Conservation (phyloP, 2,797 vertebrate genomes). For the Nyctibius grandis region DNA sequence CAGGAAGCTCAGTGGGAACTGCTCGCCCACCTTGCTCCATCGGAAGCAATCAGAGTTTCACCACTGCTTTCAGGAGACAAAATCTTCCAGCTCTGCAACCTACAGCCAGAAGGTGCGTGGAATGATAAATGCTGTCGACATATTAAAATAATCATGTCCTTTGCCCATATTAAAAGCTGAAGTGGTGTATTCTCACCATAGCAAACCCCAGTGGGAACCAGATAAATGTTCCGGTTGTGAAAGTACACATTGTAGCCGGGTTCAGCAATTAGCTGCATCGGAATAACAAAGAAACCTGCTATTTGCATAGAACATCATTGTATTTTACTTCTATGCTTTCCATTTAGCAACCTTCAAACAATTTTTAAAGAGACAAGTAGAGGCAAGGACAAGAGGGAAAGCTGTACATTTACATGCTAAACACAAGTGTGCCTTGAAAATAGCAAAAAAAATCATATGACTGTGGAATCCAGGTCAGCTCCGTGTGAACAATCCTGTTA, state of each 20-base stretch:
- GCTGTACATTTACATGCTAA: background rate
- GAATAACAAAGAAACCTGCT: constrained; percentile 41
- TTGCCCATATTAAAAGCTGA: background rate
- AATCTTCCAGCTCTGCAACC: background rate
- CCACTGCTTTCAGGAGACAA: background rate
- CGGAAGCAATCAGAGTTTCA: background rate
- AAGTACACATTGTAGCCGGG: background rate
- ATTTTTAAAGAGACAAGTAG: background rate
- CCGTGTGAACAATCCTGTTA: constrained; percentile 40
- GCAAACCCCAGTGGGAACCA: constrained; percentile 17
- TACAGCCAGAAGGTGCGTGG: background rate
- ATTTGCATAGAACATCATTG: constrained; percentile 51
- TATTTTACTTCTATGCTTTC: constrained; percentile 14
- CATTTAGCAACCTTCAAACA: constrained; percentile 14
- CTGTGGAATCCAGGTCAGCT: constrained; percentile 47
- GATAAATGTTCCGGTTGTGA: background rate
- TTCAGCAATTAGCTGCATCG: constrained; percentile 54
- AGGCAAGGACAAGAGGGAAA: constrained; percentile 32
- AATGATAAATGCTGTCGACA: constrained; percentile 6
- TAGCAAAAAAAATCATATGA: background rate
- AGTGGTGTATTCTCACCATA: background rate
- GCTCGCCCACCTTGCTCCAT: background rate
- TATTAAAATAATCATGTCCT: background rate
- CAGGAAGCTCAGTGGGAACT: background rate
- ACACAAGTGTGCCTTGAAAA: background rate